Evolutionary conservation across 1,140 invertebrate genomes (phyloP), one percentile per base, ranked within the genome.

Genomic region (Drosophila pectinifera): DNA sequence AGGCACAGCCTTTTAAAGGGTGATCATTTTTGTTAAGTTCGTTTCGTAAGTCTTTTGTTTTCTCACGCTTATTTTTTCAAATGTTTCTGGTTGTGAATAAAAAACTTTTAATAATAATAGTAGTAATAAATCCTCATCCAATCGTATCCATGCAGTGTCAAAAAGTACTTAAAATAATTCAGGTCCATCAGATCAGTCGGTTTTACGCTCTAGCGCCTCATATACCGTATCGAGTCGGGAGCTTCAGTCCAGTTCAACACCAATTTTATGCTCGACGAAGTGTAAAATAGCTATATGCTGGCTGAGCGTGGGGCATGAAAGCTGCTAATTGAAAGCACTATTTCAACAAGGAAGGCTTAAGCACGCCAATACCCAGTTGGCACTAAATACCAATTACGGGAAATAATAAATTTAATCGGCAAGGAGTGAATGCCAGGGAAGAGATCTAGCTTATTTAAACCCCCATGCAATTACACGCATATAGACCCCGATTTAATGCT

Each of bases 221-320:
- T 54, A 28, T 34, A 56, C 18, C 20, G 20, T 20, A 41, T 6
- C 10, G 24, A 18, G 20, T 20, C 42, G 10, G 22, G 31, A n/a
- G 10, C 16, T 10, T 18, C 34, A 10, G 51, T 10, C 18, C 8
- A 20, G 41, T n/a, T 13, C 24, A 11, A 14, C 18, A 20, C 34
- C 26, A 76, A 69, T 81, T 75, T 86, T 72, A 75, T 72, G 79
- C 83, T 88, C 62, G 43, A 51, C 82, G 75, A 56, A 88, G 63
- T 88, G 72, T 88, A 63, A 86, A 88, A 86, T 49, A 62, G 80
- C 41, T 31, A 61, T 53, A 26, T 55, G 55, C 16, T 57, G 39
- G 18, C 13, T 48, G 18, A 13, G 28, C 41, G 41, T 39, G 38
- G 11, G 22, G 14, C 49, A 69, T 41, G 59, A 51, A 69, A 58